These are phyloP conservation scores for Odocoileus hemionus DNA, from an alignment of 2,113 vertebrate species.

Conservation along the genomic window DNA sequence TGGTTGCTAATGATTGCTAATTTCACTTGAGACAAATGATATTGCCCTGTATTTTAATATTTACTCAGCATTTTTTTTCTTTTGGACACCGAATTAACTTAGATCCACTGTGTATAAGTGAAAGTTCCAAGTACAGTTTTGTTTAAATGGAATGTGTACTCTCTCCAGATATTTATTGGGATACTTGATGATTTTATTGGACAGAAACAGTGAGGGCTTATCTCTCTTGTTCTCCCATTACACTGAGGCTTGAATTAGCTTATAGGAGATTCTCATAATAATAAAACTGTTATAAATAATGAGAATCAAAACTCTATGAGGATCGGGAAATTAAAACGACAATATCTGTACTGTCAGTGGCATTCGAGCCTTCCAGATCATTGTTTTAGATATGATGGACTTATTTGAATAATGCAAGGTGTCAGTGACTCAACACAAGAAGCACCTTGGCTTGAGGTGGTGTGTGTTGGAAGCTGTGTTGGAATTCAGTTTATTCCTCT, in stretches of 20 bases:
- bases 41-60: conserved; percentile 1
- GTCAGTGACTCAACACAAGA: not conserved
- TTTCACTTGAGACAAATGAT: not conserved
- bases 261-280: not conserved
- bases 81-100: not conserved
- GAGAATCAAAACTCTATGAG: not conserved
- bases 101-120: not conserved
- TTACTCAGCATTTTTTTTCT: not conserved
- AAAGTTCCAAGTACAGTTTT: not conserved
- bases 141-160: not conserved
- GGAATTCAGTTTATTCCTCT: not conserved
- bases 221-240: not conserved
- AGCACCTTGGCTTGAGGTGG: not conserved
- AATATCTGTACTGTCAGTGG: not conserved
- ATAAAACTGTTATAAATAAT: not conserved
- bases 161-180: not conserved
- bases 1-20: not conserved
- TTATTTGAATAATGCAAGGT: not conserved
- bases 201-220: not conserved
- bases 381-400: not conserved
- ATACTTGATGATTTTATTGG: conserved; percentile 14
- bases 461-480: not conserved
- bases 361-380: fast-evolving
- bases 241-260: not conserved
- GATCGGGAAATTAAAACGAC: not conserved